A percentile compares a stretch with the other conserved stretches of the same genome.
These are phyloP conservation scores for Escarpia spicata DNA, from an alignment of 2,888 invertebrate genomes.

Conservation along the genomic window DNA sequence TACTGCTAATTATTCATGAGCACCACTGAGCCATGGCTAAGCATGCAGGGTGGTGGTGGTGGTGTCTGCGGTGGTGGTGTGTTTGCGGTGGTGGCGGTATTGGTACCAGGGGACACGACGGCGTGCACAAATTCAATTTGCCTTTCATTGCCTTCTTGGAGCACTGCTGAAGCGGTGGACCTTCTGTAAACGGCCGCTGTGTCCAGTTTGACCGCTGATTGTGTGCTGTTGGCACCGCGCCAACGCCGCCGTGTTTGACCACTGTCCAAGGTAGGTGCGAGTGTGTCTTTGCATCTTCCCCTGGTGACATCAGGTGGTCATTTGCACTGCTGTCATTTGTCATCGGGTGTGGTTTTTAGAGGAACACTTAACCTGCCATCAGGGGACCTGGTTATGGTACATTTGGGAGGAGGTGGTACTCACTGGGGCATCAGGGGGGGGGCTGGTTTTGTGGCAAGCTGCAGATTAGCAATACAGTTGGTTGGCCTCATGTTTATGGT, in stretches of 20 bases:
- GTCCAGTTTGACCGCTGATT: background rate
- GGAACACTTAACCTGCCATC: background rate
- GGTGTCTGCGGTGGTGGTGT: background rate
- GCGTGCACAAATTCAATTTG: background rate
- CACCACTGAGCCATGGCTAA: background rate
- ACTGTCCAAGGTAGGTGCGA: background rate
- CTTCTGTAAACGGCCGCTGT: background rate
- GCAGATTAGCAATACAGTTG: background rate
- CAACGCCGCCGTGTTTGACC: background rate
- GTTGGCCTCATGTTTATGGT: no score
- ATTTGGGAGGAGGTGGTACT: background rate
- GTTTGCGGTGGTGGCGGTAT: background rate
- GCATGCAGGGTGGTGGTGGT: background rate
- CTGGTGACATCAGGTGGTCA: background rate
- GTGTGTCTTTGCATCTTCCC: background rate
- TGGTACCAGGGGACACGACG: background rate
- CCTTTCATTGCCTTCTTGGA: background rate
- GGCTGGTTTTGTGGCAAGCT: background rate
- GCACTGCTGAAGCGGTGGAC: background rate
- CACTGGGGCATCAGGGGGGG: background rate
- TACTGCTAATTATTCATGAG: background rate
- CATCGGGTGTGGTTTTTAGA: background rate
- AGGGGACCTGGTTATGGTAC: background rate
- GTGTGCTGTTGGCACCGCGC: background rate
- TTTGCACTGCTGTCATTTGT: background rate